Percentiles rank a stretch among this genome's conserved stretches.
These are phyloP conservation scores for Serranochromis macrocephalus DNA, from an alignment of 2,113 vertebrate genomes.

Conservation along the genomic window DNA sequence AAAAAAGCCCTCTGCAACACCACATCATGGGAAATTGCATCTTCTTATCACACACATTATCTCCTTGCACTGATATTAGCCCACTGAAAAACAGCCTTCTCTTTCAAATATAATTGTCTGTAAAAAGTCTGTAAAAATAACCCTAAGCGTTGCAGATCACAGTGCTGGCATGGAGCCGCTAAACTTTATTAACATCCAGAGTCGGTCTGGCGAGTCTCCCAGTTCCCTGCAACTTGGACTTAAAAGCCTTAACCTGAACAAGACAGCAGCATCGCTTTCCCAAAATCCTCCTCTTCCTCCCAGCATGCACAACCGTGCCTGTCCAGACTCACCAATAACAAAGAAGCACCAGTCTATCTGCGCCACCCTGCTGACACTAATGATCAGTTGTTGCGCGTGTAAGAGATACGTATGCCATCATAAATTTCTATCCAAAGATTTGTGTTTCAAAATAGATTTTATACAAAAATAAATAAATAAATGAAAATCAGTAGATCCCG, in stretches of 20 bases:
- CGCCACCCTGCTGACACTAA: not conserved
- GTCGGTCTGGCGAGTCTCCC: constrained; percentile 39
- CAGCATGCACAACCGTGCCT: not conserved
- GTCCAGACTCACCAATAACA: not conserved
- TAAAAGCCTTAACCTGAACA: constrained; percentile 32
- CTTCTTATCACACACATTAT: constrained; percentile 54
- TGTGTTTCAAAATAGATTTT: not conserved
- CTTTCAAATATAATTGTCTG: constrained; percentile 63
- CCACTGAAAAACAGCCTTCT: constrained; percentile 33
- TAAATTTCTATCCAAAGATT: not conserved
- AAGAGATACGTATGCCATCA: not conserved
- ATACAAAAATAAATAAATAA: not conserved
- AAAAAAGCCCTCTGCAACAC: not conserved
- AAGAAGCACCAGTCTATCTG: constrained; percentile 1
- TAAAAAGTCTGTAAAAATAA: constrained; percentile 69
- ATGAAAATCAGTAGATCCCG: not conserved
- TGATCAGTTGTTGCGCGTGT: not conserved
- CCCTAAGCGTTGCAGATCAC: constrained; percentile 59
- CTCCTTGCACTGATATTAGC: constrained; percentile 46
- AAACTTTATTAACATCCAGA: constrained; percentile 66
- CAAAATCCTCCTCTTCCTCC: constrained; percentile 36
- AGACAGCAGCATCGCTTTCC: constrained; percentile 1
- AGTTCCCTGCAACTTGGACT: constrained; percentile 24
- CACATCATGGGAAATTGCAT: constrained; percentile 59
- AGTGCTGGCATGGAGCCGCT: constrained; percentile 46